Evolutionary conservation across 2,113 vertebrate genomes (phyloP).

Genomic region (Collichthys lucidus): DNA sequence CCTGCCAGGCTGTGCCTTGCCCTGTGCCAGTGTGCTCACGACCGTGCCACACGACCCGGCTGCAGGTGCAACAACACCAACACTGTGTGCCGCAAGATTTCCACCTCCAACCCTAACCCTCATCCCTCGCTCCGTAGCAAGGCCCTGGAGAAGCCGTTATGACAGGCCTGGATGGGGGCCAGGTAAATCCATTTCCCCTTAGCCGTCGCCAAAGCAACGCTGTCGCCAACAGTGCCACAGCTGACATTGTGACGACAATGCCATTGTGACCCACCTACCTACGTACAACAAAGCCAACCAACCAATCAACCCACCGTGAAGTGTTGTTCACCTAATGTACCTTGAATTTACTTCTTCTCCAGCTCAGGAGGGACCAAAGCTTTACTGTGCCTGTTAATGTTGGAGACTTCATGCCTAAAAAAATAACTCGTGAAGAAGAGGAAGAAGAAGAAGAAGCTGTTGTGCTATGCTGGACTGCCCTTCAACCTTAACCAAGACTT

Average conservation of each 20-base stretch:
- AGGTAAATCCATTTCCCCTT: constrained; percentile 3
- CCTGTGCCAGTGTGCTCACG: constrained; percentile 92
- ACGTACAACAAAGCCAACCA: constrained; percentile 40
- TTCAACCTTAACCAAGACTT: constrained; percentile 51
- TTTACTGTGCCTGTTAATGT: constrained; percentile 77
- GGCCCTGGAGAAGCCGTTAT: constrained; percentile 94
- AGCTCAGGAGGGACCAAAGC: constrained; percentile 79
- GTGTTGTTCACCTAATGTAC: constrained; percentile 63
- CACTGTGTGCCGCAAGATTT: constrained; percentile 97
- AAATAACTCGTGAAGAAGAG: constrained; percentile 33
- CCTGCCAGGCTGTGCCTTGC: constrained; percentile 94
- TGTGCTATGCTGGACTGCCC: constrained; percentile 48
- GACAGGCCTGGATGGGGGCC: constrained; percentile 80
- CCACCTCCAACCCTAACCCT: constrained; percentile 85
- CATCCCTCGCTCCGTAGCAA: constrained; percentile 88
- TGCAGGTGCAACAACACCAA: constrained; percentile 98
- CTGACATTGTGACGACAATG: constrained; percentile 42
- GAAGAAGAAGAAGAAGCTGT: constrained; percentile 36
- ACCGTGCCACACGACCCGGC: constrained; percentile 91
- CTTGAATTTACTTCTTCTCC: constrained; percentile 63
- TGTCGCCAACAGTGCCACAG: constrained; percentile 52
- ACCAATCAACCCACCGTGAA: constrained; percentile 34
- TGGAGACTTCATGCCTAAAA: constrained; percentile 54
- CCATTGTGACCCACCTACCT: constrained; percentile 47
- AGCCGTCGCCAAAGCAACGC: constrained; percentile 61